Evolutionary conservation across 2,113 vertebrate genomes (phyloP), one percentile per base, ranked within the genome.

Genomic region (Prochilodus magdalenae): DNA sequence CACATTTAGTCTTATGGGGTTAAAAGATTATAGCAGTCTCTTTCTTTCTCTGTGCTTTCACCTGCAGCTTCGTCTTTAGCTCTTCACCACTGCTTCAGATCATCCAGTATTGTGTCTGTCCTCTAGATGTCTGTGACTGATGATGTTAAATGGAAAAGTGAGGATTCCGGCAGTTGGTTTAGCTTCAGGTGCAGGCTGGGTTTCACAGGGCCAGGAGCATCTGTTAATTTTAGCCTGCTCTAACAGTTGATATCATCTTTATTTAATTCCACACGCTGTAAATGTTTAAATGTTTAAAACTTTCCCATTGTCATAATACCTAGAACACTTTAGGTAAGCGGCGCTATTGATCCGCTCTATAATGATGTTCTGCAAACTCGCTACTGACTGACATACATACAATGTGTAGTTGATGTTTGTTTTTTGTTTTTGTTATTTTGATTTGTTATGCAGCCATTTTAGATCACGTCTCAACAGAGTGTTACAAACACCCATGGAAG

Each of bases 231-330:
- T 26, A 40, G 7, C 36, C 47, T 11, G 12, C 57, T 20, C 51
- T 27, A 47, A 60, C 15, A 36, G 20, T 66, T 44, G 29, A 3
- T 18, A 10, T 24, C 27, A 55, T 33, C 51, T 24, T 67, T 8
- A 69, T 69, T 24, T n/a, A 12, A 69, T 53, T 33, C 6, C 30
- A 40, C 30, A 40, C 55, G 14, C 18, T 26, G 22, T 20, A 49
- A 62, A 49, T 75, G 24, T 75, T 30, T 75, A 20, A 49, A 22
- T 49, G 73, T 62, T 33, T 44, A 44, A 69, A 69, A 27, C 14
- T 36, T 27, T 22, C 72, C 16, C 29, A 2, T 4, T 7, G 4
- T 59, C 73, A 57, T n/a, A 40, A 36, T 18, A 33, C 16, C 29
- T 13, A 22, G 6, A 70, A 44, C n/a, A n/a, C 14, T 10, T 24